These are phyloP conservation scores for Chrysotoxum bicinctum DNA, from an alignment of 2,888 invertebrate species.

Conservation along the genomic window DNA sequence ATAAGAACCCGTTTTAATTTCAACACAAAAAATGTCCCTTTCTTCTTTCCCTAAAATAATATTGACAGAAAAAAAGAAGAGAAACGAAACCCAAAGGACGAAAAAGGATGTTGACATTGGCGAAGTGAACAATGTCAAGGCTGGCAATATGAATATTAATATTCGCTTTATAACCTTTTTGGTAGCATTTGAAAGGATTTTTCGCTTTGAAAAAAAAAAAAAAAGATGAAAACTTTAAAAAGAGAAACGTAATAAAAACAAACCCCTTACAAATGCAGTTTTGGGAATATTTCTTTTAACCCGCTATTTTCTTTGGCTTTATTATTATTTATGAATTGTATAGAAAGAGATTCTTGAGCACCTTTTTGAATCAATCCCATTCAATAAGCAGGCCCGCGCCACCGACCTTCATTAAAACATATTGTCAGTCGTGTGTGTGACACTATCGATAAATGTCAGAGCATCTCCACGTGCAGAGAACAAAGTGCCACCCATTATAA, in stretches of 20 bases:
- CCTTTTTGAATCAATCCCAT: neutral
- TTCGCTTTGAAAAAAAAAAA: no score
- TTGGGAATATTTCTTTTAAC: neutral
- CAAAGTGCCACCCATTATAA: neutral
- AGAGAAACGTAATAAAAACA: neutral
- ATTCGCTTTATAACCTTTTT: neutral
- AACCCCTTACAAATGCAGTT: neutral
- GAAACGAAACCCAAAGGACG: no score
- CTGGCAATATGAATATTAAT: neutral
- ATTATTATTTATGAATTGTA: neutral
- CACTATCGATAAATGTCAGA: conserved; percentile 11
- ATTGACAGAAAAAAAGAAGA: no score
- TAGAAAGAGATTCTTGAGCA: neutral
- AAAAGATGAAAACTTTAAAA: no score
- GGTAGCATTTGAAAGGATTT: neutral
- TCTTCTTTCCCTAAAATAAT: no score
- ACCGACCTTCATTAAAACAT: neutral
- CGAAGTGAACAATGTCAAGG: neutral
- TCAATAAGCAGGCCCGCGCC: neutral
- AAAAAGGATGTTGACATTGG: no score
- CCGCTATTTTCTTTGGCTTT: neutral
- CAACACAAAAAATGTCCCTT: no score
- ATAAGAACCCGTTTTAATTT: no score
- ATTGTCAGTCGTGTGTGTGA: neutral
- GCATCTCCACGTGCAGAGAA: neutral